Evolutionary conservation across 2,888 invertebrate species (phyloP).

Genomic region (Idaea dimidiata): DNA sequence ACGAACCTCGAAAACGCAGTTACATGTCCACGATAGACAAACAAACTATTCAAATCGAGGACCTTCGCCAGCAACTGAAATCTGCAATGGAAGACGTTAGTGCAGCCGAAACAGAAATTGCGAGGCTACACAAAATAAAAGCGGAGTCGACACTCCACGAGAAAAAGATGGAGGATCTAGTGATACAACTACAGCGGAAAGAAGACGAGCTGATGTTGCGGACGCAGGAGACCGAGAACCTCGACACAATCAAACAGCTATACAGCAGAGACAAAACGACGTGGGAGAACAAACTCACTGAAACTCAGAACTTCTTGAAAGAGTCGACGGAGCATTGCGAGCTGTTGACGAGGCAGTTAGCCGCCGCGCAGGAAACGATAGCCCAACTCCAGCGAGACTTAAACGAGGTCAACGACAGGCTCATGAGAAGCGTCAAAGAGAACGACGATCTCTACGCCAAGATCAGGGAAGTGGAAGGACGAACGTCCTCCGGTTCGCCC

Average conservation of each 20-base stretch:
- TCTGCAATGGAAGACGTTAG: slow-evolving; percentile 82
- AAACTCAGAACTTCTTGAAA: slow-evolving; percentile 84
- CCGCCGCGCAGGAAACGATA: slow-evolving; percentile 83
- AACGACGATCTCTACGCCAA: slow-evolving; percentile 87
- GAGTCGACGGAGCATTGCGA: slow-evolving; percentile 85
- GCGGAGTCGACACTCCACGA: slow-evolving; percentile 86
- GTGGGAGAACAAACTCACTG: slow-evolving; percentile 84
- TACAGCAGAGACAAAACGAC: slow-evolving; percentile 84
- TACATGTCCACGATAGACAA: slow-evolving; percentile 81
- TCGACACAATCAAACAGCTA: slow-evolving; percentile 81
- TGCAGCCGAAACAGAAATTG: slow-evolving; percentile 86
- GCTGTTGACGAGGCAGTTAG: slow-evolving; percentile 83
- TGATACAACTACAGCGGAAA: slow-evolving; percentile 87
- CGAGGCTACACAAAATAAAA: slow-evolving; percentile 85
- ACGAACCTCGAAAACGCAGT: slow-evolving; percentile 75
- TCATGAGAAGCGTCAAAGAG: slow-evolving; percentile 87
- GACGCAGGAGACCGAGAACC: slow-evolving; percentile 85
- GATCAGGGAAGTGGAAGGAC: slow-evolving; percentile 86
- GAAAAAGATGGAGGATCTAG: slow-evolving; percentile 88
- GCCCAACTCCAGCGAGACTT: slow-evolving; percentile 85
- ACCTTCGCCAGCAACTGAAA: slow-evolving; percentile 85
- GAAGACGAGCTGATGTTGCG: slow-evolving; percentile 87
- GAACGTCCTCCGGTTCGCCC: slow-evolving; percentile 71
- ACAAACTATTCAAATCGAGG: slow-evolving; percentile 85
- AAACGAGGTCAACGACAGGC: slow-evolving; percentile 83